Conservation (phyloP, 2,888 invertebrate genomes). For the Capitulum mitella region DNA sequence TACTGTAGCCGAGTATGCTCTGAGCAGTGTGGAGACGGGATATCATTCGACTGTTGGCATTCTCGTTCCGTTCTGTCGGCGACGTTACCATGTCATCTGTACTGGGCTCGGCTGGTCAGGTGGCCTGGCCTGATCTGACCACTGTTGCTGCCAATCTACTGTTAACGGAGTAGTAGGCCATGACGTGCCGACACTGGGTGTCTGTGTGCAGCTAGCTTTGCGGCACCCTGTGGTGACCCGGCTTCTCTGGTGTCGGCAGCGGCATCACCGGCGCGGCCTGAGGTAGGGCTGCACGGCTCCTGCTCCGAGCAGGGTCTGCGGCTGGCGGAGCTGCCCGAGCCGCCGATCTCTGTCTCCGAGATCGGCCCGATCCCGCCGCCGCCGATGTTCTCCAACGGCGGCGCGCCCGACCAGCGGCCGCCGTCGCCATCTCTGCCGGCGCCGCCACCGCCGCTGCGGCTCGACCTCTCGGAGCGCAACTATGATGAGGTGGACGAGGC, state of each 20-base stretch:
- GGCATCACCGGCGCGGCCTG: neutral
- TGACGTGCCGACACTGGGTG: too few relatives aligned
- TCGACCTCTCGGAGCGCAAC: neutral
- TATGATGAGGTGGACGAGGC: neutral
- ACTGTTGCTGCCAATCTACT: too few relatives aligned
- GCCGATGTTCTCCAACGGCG: slow-evolving; percentile 80
- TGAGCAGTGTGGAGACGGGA: too few relatives aligned
- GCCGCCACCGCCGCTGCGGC: neutral
- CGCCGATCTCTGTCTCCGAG: slow-evolving; percentile 83
- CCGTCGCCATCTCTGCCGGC: neutral
- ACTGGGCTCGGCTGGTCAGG: too few relatives aligned
- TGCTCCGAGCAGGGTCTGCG: neutral
- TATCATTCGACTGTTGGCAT: too few relatives aligned
- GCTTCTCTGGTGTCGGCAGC: neutral
- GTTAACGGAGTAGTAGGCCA: too few relatives aligned
- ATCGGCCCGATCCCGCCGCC: slow-evolving; percentile 91
- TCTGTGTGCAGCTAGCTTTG: too few relatives aligned
- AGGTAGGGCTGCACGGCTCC: slow-evolving; percentile 31
- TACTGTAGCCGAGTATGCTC: too few relatives aligned
- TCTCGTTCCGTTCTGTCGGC: too few relatives aligned
- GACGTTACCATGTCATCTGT: too few relatives aligned
- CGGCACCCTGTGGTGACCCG: too few relatives aligned
- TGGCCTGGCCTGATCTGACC: too few relatives aligned
- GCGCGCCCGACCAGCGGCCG: slow-evolving; percentile 22
- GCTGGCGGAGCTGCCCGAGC: slow-evolving; percentile 60